Evolutionary conservation across 2,888 invertebrate genomes (phyloP).

Genomic region (Acanthosepion lycidas): DNA sequence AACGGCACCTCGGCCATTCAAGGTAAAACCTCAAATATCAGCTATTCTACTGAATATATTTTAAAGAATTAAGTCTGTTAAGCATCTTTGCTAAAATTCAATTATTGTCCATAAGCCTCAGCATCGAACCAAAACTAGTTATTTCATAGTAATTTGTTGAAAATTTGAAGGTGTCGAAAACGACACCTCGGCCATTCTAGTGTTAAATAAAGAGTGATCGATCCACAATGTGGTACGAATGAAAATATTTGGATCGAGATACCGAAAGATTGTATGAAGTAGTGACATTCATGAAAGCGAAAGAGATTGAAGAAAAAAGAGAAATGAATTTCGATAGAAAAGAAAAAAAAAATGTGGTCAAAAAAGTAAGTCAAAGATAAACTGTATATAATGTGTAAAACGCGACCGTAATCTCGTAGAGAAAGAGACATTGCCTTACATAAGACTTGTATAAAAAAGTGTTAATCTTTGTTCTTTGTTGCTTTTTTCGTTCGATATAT

Average conservation of each 20-base stretch:
- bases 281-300: background rate
- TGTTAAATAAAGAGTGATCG: too few species aligned
- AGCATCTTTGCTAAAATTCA: too few species aligned
- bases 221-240: too few species aligned
- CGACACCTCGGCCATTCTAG: too few species aligned
- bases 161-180: too few species aligned
- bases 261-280: background rate
- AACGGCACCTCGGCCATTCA: too few species aligned
- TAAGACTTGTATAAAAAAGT: background rate
- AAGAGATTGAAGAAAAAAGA: background rate
- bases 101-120: too few species aligned
- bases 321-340: background rate
- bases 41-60: too few species aligned
- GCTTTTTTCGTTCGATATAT: background rate
- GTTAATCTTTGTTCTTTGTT: background rate
- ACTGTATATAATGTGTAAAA: background rate
- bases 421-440: background rate
- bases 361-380: background rate
- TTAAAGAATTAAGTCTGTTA: too few species aligned
- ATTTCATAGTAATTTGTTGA: too few species aligned
- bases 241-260: background rate
- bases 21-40: too few species aligned
- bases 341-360: background rate
- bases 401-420: background rate
- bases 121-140: too few species aligned